Evolutionary conservation across 2,797 vertebrate genomes (phyloP).

Genomic region (Leuciscus waleckii): DNA sequence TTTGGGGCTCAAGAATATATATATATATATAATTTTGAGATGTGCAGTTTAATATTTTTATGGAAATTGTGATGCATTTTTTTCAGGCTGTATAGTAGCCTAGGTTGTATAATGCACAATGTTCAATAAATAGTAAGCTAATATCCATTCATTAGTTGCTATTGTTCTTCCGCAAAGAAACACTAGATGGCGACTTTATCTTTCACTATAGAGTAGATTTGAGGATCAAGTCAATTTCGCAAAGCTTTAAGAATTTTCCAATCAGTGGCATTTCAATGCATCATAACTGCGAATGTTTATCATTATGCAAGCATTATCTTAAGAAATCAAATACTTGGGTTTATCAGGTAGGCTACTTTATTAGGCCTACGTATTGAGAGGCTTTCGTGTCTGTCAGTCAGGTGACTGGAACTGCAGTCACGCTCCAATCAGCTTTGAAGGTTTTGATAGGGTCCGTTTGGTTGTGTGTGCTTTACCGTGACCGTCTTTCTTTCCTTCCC

Average conservation of each 20-base stretch:
- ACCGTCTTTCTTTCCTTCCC: conserved; percentile 8
- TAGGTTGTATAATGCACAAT: background rate
- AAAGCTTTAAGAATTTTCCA: background rate
- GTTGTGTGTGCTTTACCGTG: background rate
- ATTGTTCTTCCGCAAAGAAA: background rate
- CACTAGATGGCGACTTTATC: conserved; percentile 11
- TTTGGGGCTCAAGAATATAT: background rate
- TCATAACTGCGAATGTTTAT: background rate
- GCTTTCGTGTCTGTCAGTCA: background rate
- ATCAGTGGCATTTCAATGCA: background rate
- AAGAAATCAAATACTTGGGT: conserved; percentile 2
- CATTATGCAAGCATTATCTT: background rate
- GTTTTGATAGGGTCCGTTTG: background rate
- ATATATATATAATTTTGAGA: too few relatives aligned
- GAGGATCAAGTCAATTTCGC: background rate
- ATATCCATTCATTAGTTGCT: background rate
- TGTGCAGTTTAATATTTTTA: background rate
- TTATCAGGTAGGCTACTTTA: background rate
- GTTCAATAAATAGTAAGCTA: background rate
- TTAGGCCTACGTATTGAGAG: background rate
- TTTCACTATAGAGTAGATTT: background rate
- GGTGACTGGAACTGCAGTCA: background rate
- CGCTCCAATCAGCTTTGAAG: background rate
- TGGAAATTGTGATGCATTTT: background rate
- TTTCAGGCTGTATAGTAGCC: background rate